Conservation (phyloP, 2,888 invertebrate genomes). For the Synergus itoensis region DNA sequence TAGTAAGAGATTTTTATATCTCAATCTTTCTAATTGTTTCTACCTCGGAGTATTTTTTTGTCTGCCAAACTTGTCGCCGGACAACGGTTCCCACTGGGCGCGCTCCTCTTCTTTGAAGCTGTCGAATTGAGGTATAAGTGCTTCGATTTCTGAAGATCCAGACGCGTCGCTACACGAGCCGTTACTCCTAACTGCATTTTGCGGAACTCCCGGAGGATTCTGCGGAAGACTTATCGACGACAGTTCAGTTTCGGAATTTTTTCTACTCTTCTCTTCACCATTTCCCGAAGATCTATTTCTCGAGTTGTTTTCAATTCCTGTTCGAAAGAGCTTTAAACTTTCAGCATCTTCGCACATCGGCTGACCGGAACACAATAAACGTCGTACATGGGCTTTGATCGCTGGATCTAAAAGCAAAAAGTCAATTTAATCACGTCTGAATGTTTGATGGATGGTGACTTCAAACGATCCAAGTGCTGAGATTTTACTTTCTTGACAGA, state of each 20-base stretch:
- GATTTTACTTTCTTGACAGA: not conserved
- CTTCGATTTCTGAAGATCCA: constrained; percentile 77
- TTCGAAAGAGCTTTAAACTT: constrained; percentile 57
- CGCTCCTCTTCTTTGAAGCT: constrained; percentile 79
- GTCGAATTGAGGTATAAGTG: constrained; percentile 73
- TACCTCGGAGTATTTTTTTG: constrained; percentile 76
- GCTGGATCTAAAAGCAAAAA: constrained; percentile 86
- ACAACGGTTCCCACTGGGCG: constrained; percentile 80
- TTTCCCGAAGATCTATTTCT: constrained; percentile 62
- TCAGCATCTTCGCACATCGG: constrained; percentile 73
- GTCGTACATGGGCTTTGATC: constrained; percentile 89
- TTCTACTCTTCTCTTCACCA: constrained; percentile 58
- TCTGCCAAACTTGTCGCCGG: constrained; percentile 75
- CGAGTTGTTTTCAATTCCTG: constrained; percentile 56
- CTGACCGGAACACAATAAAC: constrained; percentile 83
- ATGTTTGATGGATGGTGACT: constrained; percentile 10
- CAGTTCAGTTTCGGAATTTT: constrained; percentile 61
- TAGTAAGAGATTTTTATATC: too few species aligned
- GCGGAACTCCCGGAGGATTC: constrained; percentile 47
- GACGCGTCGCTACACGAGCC: constrained; percentile 80
- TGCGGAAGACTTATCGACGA: constrained; percentile 66
- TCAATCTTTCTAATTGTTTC: not conserved
- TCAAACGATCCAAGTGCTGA: not conserved
- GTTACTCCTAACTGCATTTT: constrained; percentile 79
- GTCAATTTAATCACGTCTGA: constrained; percentile 11